Evolutionary conservation across 2,888 invertebrate species (phyloP).

Genomic region (Melinopterus prodromus): DNA sequence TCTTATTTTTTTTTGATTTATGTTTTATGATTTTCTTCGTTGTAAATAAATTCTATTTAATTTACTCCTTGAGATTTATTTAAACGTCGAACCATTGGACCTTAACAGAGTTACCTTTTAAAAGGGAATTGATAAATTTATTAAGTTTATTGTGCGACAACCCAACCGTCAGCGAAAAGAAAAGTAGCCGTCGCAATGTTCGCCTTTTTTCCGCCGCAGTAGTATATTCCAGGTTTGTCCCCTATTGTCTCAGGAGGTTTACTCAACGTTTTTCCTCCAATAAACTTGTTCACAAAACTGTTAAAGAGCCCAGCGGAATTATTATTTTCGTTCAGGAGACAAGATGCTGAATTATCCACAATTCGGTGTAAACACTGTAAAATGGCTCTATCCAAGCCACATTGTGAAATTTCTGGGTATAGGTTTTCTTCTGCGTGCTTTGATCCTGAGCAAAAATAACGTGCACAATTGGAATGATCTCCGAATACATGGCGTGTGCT

Average conservation of each 20-base stretch:
- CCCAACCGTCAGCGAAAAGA: too few species aligned
- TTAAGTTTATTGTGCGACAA: too few species aligned
- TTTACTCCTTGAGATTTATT: too few species aligned
- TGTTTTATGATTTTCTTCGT: too few species aligned
- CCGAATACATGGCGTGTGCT: slow-evolving; percentile 5
- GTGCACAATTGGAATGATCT: not conserved
- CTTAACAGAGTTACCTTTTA: too few species aligned
- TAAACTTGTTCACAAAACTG: slow-evolving; percentile 13
- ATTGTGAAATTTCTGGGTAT: not conserved
- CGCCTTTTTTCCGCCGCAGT: too few species aligned
- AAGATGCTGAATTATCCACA: not conserved
- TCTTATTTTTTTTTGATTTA: too few species aligned
- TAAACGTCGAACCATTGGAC: too few species aligned
- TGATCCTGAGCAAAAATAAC: not conserved
- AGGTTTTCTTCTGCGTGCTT: not conserved
- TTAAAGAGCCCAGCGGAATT: not conserved
- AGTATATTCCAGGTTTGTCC: too few species aligned
- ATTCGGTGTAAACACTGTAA: not conserved
- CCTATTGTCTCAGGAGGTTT: not conserved
- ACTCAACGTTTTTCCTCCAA: slow-evolving; percentile 8
- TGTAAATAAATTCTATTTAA: too few species aligned
- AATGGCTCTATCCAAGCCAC: not conserved
- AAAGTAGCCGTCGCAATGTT: too few species aligned
- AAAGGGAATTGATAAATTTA: too few species aligned
- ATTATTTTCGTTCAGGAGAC: slow-evolving; percentile 9